These are phyloP conservation scores for Tringa solitaria DNA, from an alignment of 2,113 vertebrate species.

Conservation along the genomic window DNA sequence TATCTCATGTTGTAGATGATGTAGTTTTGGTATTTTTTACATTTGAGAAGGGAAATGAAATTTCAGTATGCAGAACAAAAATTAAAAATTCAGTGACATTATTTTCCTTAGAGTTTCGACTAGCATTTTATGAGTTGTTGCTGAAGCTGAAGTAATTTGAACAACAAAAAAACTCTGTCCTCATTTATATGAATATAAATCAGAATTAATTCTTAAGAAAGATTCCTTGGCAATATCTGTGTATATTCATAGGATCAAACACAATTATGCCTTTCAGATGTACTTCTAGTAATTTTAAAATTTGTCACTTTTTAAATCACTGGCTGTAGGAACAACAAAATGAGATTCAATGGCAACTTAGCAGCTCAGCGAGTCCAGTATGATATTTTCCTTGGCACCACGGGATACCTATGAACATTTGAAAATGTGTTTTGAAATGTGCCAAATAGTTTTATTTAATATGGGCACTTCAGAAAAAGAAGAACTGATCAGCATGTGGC, in stretches of 20 bases:
- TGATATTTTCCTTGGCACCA: background rate
- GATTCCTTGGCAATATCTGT: background rate
- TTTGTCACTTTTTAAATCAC: background rate
- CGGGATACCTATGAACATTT: constrained; percentile 25
- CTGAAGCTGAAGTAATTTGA: background rate
- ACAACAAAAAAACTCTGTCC: background rate
- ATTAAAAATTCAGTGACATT: background rate
- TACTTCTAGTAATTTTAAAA: background rate
- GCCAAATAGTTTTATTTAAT: constrained; percentile 51
- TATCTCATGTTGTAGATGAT: background rate
- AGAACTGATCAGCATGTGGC: constrained; percentile 44
- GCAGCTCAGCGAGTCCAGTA: constrained; percentile 4
- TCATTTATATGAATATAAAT: background rate
- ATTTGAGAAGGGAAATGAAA: background rate
- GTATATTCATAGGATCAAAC: background rate
- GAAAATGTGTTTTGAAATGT: constrained; percentile 46
- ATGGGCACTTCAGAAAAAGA: constrained; percentile 15
- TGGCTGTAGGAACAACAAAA: background rate
- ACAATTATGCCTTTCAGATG: background rate
- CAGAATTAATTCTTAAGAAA: background rate
- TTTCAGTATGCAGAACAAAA: background rate
- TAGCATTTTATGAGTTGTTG: background rate
- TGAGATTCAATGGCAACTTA: background rate
- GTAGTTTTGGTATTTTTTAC: background rate
- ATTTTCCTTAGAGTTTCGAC: background rate